phyloP scores from a whole-genome alignment of 1,140 invertebrate genomes.

The Calephelis virginiensis region DNA sequence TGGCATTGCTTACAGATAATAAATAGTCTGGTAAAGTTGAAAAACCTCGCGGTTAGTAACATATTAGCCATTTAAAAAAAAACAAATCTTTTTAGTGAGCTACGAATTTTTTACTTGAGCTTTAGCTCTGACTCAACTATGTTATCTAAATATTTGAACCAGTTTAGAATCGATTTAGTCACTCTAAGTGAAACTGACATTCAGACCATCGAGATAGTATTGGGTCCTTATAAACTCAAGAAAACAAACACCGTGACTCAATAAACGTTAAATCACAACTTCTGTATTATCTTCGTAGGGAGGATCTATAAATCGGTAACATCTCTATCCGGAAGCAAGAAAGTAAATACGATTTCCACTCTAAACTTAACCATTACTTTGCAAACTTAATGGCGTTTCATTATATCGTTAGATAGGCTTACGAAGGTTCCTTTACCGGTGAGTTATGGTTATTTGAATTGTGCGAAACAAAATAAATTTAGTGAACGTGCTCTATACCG shows the following conservation, averaged over 20 bases:
- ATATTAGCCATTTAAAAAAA: too few species aligned
- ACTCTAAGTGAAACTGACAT: too few species aligned
- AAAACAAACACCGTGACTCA: background rate
- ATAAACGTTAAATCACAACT: conserved; percentile 5
- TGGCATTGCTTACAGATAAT: too few species aligned
- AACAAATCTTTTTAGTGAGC: too few species aligned
- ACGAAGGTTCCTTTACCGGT: conserved; percentile 50
- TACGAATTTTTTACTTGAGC: too few species aligned
- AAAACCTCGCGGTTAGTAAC: too few species aligned
- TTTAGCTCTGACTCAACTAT: too few species aligned
- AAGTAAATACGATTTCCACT: conserved; percentile 49
- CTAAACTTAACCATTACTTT: conserved; percentile 65
- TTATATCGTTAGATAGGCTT: conserved; percentile 77
- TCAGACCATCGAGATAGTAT: too few species aligned
- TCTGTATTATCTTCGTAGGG: background rate
- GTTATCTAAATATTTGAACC: too few species aligned
- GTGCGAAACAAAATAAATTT: conserved; percentile 79
- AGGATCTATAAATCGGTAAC: conserved; percentile 71
- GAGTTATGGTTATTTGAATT: conserved; percentile 79
- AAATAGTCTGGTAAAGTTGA: too few species aligned
- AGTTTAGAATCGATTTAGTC: too few species aligned
- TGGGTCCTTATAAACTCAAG: too few species aligned
- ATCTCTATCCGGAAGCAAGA: conserved; percentile 65
- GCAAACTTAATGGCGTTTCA: conserved; percentile 73
- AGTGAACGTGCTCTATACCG: conserved; percentile 75